phyloP scores from a whole-genome alignment of 2,113 vertebrate genomes.

The Naja naja region DNA sequence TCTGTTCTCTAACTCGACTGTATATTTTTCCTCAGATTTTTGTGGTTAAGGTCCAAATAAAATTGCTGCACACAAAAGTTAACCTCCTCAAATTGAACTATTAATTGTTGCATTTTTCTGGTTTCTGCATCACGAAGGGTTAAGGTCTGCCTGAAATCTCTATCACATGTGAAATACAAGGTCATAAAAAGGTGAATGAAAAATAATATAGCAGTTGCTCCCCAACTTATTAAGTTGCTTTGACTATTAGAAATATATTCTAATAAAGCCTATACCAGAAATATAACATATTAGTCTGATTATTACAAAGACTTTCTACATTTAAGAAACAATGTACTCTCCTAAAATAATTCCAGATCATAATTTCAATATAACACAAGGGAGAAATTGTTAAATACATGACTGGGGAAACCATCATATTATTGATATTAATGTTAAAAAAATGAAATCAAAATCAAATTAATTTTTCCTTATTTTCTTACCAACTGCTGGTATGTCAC shows the following conservation, averaged over 20 bases:
- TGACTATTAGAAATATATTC: not conserved
- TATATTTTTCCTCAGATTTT: slow-evolving; percentile 50
- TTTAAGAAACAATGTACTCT: not conserved
- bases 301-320: not conserved
- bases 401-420: not conserved
- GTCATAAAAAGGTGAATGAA: slow-evolving; percentile 10
- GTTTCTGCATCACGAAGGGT: slow-evolving; percentile 10
- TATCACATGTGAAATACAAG: not conserved
- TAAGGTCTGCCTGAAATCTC: not conserved
- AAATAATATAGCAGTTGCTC: slow-evolving; percentile 6
- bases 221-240: not conserved
- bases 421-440: not conserved
- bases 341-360: not conserved
- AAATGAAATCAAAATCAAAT: not conserved
- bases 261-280: not conserved
- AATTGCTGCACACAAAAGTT: slow-evolving; percentile 8
- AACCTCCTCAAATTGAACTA: not conserved
- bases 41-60: slow-evolving; percentile 49
- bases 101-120: slow-evolving; percentile 16
- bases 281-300: not conserved
- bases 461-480: not conserved
- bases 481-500: not conserved
- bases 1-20: slow-evolving; percentile 55
- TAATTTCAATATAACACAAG: not conserved
- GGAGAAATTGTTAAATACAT: not conserved